These are phyloP conservation scores for Erpetoichthys calabaricus DNA, from an alignment of 2,797 vertebrate species.

Conservation along the genomic window DNA sequence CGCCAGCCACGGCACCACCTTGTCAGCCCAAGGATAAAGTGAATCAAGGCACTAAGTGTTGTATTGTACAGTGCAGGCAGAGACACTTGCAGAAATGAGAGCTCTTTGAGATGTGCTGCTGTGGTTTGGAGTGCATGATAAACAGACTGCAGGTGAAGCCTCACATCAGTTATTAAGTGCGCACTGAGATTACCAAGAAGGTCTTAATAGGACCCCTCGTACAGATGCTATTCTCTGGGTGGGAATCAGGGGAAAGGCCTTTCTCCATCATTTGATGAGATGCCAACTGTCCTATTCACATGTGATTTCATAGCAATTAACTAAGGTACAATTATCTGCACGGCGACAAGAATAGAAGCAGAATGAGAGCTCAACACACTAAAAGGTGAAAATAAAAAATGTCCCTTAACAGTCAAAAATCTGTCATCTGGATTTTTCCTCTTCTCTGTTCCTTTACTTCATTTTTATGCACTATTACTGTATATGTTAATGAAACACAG, in stretches of 20 bases:
- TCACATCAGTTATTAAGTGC: no score
- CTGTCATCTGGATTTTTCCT: slow-evolving; percentile 24
- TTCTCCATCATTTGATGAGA: slow-evolving; percentile 23
- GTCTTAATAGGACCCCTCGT: slow-evolving; percentile 4
- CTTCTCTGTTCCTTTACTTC: slow-evolving; percentile 4
- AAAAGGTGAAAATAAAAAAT: slow-evolving; percentile 28
- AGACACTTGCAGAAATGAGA: no score
- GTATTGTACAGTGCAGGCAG: no score
- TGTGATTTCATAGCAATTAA: slow-evolving; percentile 29
- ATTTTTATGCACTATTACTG: slow-evolving; percentile 3
- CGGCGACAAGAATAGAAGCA: slow-evolving; percentile 24
- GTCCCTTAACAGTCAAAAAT: slow-evolving; percentile 22
- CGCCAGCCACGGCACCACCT: no score
- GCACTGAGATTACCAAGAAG: neutral
- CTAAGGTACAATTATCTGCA: slow-evolving; percentile 27
- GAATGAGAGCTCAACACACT: slow-evolving; percentile 27
- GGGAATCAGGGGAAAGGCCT: slow-evolving; percentile 14
- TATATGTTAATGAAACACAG: slow-evolving; percentile 9
- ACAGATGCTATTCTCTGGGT: slow-evolving; percentile 4
- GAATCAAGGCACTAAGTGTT: no score
- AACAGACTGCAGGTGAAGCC: no score
- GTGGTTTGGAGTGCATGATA: no score
- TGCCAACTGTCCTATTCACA: slow-evolving; percentile 22
- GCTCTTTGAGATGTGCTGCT: no score
- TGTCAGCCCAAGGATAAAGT: no score